Evolutionary conservation across 92 coral and sea anemone genomes (phyloP).

Genomic region (Porites cylindrica): DNA sequence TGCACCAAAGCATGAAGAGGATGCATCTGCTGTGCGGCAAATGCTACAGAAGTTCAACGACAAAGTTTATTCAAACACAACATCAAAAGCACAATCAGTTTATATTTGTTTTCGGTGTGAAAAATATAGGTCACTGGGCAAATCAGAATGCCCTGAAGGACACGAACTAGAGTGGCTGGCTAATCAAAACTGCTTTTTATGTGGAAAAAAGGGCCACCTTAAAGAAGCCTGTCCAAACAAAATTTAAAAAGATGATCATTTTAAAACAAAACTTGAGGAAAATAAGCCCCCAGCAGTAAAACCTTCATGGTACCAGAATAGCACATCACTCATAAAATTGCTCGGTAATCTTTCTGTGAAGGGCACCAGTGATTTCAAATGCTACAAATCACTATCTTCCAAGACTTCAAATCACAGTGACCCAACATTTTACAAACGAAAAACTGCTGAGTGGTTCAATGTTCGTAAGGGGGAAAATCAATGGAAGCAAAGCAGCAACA

Average conservation of each 20-base stretch:
- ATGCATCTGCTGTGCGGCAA: constrained; percentile 34
- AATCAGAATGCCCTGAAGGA: constrained; percentile 39
- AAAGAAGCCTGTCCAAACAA: background rate
- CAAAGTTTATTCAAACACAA: background rate
- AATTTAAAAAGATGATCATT: background rate
- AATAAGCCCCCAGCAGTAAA: background rate
- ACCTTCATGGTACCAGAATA: background rate
- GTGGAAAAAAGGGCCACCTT: background rate
- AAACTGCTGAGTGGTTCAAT: background rate
- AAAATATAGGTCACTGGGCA: constrained; percentile 53
- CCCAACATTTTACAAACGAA: background rate
- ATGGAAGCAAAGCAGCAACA: constrained; percentile 67
- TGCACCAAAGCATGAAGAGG: constrained; percentile 29
- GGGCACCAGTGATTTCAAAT: too few species aligned
- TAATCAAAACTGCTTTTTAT: background rate
- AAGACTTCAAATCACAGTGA: too few species aligned
- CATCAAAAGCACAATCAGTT: background rate
- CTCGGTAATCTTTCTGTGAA: too few species aligned
- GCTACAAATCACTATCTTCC: too few species aligned
- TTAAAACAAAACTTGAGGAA: background rate
- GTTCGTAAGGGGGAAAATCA: constrained; percentile 53
- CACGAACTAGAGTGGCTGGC: constrained; percentile 61
- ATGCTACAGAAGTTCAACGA: background rate
- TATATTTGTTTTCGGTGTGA: constrained; percentile 43
- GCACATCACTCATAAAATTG: background rate